Conservation (phyloP, 2,113 vertebrate species). For the Candoia aspera region DNA sequence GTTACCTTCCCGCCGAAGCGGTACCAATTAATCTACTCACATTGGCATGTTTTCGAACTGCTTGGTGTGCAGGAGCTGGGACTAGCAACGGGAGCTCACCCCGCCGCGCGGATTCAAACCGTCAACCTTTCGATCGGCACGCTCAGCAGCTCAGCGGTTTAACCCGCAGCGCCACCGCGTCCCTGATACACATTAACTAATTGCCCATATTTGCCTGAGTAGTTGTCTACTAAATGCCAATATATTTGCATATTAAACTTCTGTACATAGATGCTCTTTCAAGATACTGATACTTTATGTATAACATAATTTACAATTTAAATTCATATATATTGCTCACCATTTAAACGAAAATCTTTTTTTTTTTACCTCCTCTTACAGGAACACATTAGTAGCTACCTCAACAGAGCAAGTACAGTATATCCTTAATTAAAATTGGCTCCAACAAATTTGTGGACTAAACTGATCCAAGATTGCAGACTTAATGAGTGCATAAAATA, state of each 20-base stretch:
- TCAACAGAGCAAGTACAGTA: background rate
- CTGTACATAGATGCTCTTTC: background rate
- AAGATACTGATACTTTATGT: background rate
- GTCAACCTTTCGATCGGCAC: too few species aligned
- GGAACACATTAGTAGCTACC: background rate
- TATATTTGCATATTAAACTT: background rate
- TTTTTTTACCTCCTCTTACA: background rate
- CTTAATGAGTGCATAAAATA: constrained; percentile 1
- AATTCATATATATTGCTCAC: background rate
- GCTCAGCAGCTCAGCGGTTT: too few species aligned
- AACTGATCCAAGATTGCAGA: background rate
- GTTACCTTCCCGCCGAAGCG: too few species aligned
- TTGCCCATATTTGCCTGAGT: too few species aligned
- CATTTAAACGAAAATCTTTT: background rate
- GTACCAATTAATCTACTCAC: too few species aligned
- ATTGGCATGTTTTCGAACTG: too few species aligned
- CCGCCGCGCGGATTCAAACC: too few species aligned
- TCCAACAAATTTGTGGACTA: background rate
- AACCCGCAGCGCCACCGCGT: too few species aligned
- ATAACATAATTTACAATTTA: background rate
- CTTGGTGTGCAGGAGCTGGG: too few species aligned
- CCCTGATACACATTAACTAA: too few species aligned
- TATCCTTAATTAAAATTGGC: background rate
- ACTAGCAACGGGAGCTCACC: too few species aligned
- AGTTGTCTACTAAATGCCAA: background rate